Evolutionary conservation across 2,797 vertebrate species (phyloP).

Genomic region (Spondyliosoma cantharus): DNA sequence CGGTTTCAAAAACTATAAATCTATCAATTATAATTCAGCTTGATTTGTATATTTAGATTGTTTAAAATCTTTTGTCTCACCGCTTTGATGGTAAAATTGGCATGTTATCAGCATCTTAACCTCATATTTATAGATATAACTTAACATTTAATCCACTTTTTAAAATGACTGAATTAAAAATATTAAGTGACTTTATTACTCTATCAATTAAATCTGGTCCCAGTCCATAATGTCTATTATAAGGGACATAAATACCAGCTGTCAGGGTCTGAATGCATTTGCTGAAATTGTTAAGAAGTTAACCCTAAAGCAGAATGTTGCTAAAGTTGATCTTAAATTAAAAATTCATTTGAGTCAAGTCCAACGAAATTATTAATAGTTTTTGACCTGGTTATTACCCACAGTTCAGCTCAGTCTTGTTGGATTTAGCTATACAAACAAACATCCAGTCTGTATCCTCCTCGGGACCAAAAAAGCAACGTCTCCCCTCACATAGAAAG

Average conservation of each 20-base stretch:
- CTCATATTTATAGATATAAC: too few relatives aligned
- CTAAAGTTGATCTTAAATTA: not conserved
- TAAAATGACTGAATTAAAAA: not conserved
- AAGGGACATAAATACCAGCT: not conserved
- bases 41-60: not conserved
- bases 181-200: not conserved
- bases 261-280: not conserved
- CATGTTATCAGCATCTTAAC: not conserved
- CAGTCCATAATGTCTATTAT: too few relatives aligned
- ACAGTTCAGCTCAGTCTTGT: not conserved
- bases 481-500: not conserved
- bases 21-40: not conserved
- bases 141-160: too few relatives aligned
- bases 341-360: not conserved
- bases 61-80: too few relatives aligned
- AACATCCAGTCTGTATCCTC: not conserved
- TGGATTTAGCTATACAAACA: slow-evolving; percentile 22
- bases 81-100: not conserved
- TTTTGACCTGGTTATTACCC: not conserved
- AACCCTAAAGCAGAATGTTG: not conserved
- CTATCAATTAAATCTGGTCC: too few relatives aligned
- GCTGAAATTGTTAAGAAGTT: not conserved
- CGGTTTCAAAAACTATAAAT: too few relatives aligned
- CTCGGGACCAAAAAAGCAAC: not conserved
- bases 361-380: not conserved